Base-by-base conservation (phyloP, 1,140 invertebrate species). In the Muscidifurax raptorellus region DNA sequence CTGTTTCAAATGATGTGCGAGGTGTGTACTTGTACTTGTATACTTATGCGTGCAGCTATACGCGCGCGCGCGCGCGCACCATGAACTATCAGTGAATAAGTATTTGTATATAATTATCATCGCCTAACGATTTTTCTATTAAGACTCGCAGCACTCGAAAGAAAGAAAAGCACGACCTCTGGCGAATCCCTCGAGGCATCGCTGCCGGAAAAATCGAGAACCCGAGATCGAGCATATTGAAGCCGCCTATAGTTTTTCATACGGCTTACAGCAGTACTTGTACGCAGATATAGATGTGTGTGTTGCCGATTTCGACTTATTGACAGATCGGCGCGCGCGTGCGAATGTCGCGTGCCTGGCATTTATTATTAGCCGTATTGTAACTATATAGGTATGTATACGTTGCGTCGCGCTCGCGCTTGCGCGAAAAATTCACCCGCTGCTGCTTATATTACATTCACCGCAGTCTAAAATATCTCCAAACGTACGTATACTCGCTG, bases 271-370 rank as follows among this genome's bases (percentile, higher is more conserved):
- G 9, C 9, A 40, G 1, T 47, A 47, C 15, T 12, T 47, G 13
- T 47, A 47, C 44, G 15, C 44, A 6, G 44, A 47, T 47, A 47
- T 32, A 75, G 36, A n/a, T 22, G 25, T 0, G 36, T 40, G 36
- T 10, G 36, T 40, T 27, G 72, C 40, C 72, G 72, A 75, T 75
- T 75, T 75, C 36, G n/a, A n/a, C 32, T 6, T 64, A 78, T 78
- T 64, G 76, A 78, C 76, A 32, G 52, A 78, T 78, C 76, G 52
- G 76, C 52, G 47, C 59, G 77, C 59, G 76, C 52, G 47, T 30
- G 77, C 59, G 77, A 67, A 30, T 67, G 27, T 79, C 77, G 77
- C 77, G 64, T 79, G 64, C 30, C 13, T 25, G 47, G 12, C 47
- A 40, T 36, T 79, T 79, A 79, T 79, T 79, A 79, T 79, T 79